Evolutionary conservation across 2,113 vertebrate species (phyloP).

Genomic region (Meleagris gallopavo): DNA sequence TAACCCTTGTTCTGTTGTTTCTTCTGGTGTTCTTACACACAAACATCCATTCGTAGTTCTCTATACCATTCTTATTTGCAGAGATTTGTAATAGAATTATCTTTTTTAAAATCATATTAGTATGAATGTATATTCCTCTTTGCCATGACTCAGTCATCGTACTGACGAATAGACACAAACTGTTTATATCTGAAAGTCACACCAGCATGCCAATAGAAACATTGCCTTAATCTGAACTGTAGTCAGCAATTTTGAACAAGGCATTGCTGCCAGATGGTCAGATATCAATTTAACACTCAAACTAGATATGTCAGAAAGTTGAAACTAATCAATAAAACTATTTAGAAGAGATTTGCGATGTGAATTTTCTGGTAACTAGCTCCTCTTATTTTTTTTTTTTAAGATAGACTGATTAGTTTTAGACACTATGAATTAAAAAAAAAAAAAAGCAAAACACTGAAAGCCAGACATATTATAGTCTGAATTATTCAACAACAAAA

Average conservation of each 20-base stretch:
- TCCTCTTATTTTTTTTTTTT: not conserved
- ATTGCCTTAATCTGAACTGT: not conserved
- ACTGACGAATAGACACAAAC: not conserved
- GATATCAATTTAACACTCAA: slow-evolving; percentile 37
- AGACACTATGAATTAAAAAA: not conserved
- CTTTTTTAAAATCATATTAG: not conserved
- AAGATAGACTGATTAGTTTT: not conserved
- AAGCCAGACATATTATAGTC: not conserved
- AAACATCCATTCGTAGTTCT: not conserved
- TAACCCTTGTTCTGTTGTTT: not conserved
- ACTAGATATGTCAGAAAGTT: slow-evolving; percentile 53
- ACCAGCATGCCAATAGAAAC: not conserved
- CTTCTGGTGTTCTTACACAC: not conserved
- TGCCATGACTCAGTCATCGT: not conserved
- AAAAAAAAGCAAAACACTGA: not conserved
- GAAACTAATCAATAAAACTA: slow-evolving; percentile 16
- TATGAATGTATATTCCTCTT: not conserved
- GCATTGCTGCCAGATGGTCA: slow-evolving; percentile 21
- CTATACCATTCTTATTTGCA: not conserved
- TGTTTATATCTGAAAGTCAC: not conserved
- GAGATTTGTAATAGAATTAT: not conserved
- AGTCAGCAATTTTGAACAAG: slow-evolving; percentile 23
- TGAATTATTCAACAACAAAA: not conserved
- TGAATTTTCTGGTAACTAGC: not conserved
- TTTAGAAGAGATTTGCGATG: slow-evolving; percentile 41